A percentile compares a stretch with the other conserved stretches of the same genome.
phyloP scores from a whole-genome alignment of 2,797 vertebrate species.

The Tangara arthus region DNA sequence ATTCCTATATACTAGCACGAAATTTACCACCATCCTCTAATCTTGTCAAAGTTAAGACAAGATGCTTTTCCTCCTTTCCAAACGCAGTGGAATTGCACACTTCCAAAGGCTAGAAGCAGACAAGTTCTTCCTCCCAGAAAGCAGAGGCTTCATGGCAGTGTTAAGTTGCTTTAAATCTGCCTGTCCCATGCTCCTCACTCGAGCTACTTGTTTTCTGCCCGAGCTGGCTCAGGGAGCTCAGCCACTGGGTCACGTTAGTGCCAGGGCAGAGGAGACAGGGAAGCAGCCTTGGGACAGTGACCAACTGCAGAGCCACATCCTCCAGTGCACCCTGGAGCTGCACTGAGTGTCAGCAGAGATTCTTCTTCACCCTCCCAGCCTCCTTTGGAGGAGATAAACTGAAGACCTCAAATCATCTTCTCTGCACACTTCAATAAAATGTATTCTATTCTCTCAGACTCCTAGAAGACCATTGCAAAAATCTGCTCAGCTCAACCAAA shows the following conservation, averaged over 20 bases:
- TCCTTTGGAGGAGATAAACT: not conserved
- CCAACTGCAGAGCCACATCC: not conserved
- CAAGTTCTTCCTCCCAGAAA: not conserved
- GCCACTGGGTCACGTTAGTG: not conserved
- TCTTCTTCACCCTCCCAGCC: not conserved
- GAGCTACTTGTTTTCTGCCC: not conserved
- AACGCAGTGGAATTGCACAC: not conserved
- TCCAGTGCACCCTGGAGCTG: not conserved
- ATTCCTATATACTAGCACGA: not conserved
- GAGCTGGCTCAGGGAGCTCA: not conserved
- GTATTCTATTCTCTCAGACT: not conserved
- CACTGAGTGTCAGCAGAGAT: fast-evolving
- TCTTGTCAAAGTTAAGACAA: not conserved
- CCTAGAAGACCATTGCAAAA: not conserved
- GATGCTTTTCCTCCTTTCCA: not conserved
- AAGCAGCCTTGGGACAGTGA: not conserved
- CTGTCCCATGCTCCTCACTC: not conserved
- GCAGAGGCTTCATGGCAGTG: not conserved
- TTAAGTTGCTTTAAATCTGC: not conserved
- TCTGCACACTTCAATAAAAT: not conserved
- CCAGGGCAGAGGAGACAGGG: not conserved
- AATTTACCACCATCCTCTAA: not conserved
- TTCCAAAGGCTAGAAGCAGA: not conserved
- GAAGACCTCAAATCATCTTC: not conserved
- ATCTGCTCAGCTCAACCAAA: not conserved